Percentiles rank a stretch among this genome's conserved stretches.
phyloP scores from a whole-genome alignment of 2,888 invertebrate genomes.

The Ennomos quercinarius region DNA sequence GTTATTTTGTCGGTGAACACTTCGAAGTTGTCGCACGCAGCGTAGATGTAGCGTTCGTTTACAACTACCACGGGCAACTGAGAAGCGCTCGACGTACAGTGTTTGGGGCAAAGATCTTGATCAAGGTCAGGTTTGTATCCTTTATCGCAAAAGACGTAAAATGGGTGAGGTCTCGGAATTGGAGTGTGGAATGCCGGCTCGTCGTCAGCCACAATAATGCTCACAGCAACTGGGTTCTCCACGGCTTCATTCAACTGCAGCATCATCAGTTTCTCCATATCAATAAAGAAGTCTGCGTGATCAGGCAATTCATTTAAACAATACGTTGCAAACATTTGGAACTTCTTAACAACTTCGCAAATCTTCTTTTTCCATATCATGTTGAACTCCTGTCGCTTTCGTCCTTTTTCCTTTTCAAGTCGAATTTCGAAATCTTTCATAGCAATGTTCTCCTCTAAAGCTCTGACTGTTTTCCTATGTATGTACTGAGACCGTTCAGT shows the following conservation, averaged over 20 bases:
- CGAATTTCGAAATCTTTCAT: constrained; percentile 62
- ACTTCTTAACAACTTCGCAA: constrained; percentile 70
- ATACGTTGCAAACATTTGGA: constrained; percentile 72
- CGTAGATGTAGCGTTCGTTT: constrained; percentile 70
- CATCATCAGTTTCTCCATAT: constrained; percentile 75
- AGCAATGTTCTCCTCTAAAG: constrained; percentile 54
- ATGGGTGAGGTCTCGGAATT: constrained; percentile 63
- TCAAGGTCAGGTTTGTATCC: constrained; percentile 59
- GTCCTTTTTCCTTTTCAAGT: constrained; percentile 58
- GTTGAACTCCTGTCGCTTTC: constrained; percentile 54
- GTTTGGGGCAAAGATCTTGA: constrained; percentile 64
- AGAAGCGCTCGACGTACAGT: constrained; percentile 64
- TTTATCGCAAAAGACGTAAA: constrained; percentile 69
- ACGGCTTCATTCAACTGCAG: constrained; percentile 65
- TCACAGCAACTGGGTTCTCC: constrained; percentile 61
- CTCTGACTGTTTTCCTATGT: constrained; percentile 63
- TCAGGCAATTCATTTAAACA: constrained; percentile 69
- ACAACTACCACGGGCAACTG: constrained; percentile 70
- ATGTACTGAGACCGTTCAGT: constrained; percentile 52
- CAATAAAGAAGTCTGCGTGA: constrained; percentile 74
- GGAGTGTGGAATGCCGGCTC: constrained; percentile 51
- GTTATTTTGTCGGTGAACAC: constrained; percentile 63
- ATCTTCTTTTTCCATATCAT: constrained; percentile 71
- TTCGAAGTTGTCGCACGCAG: constrained; percentile 72
- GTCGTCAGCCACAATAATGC: constrained; percentile 60